These are phyloP conservation scores for Erythrocercus mccallii DNA, from an alignment of 2,113 vertebrate species.

Conservation along the genomic window DNA sequence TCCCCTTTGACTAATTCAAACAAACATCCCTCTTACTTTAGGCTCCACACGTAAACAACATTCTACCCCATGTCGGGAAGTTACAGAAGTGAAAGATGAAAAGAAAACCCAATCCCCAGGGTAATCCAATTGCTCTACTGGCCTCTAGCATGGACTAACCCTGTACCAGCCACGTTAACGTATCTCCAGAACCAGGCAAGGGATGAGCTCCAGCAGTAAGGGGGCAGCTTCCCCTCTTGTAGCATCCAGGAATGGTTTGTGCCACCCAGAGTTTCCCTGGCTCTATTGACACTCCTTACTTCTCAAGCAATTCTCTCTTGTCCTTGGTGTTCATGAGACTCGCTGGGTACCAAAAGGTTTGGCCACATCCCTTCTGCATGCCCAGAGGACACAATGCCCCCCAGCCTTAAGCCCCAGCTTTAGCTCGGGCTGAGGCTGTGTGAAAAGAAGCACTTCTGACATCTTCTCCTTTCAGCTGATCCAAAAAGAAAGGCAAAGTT, in stretches of 20 bases:
- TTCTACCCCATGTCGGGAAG: neutral
- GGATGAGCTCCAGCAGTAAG: neutral
- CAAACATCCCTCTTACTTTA: conserved; percentile 42
- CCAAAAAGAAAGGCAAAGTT: neutral
- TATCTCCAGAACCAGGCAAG: neutral
- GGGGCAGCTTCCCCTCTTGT: neutral
- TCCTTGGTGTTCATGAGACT: neutral
- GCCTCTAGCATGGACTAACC: neutral
- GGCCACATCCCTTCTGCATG: neutral
- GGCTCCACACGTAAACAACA: neutral
- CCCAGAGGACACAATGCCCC: accelerated
- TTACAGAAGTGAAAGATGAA: neutral
- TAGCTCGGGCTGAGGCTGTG: neutral
- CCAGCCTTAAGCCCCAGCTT: neutral
- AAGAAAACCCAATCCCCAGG: neutral
- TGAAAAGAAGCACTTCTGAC: neutral
- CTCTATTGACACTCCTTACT: neutral
- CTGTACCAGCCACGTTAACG: neutral
- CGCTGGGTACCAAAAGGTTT: neutral
- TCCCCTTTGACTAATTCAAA: conserved; percentile 53
- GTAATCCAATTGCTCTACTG: neutral
- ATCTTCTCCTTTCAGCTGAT: neutral
- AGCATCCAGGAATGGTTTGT: neutral
- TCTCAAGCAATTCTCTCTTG: neutral
- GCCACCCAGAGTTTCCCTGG: neutral